Base-by-base conservation (phyloP, 2,797 vertebrate genomes). In the Parauchenoglanis punctatus region DNA sequence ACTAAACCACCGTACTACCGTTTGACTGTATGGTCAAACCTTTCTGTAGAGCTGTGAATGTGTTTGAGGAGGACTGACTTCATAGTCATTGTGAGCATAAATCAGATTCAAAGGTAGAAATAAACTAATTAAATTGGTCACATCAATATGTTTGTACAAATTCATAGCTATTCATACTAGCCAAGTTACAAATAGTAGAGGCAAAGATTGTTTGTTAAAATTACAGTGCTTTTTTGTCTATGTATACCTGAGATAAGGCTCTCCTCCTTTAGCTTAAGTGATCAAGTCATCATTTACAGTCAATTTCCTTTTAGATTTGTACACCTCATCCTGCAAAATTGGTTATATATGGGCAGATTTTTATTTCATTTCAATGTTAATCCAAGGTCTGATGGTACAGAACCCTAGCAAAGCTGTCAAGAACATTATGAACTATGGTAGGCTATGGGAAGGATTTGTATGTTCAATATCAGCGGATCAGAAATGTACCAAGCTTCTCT, bases 271-370 rank as follows among this genome's bases (percentile, higher is more conserved):
- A 81, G 78, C 35, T 61, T 81, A 81, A 61, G 35, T 46, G 35
- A 61, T 81, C 11, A 81, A n/a, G 35, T 17, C 58, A 81, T 44
- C 58, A 44, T 61, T 63, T 25, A 80, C 4, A 11, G 56, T 46
- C n/a, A 85, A 85, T 76, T 59, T 76, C 40, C 78, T 81, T 63
- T 46, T 17, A 81, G 78, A 81, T 81, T 63, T 81, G 23, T 61
- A 17, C 12, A 44, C n/a, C 23, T 46, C 23, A 63, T 63, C 78
- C 78, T 44, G 23, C 20, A 81, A 61, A 81, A 81, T 61, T 46
- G 78, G 58, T 63, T 81, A 46, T n/a, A 81, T 46, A 40, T 23
- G 7, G 12, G 31, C 35, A 81, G 58, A 10, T 81, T 81, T 46
- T 44, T 46, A n/a, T 81, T 81, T 63, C 35, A 81, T 63, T 81